Percentiles rank a stretch among this genome's conserved stretches.
These are phyloP conservation scores for Pterobdella sp. DNA, from an alignment of 2,888 invertebrate species.

Conservation along the genomic window DNA sequence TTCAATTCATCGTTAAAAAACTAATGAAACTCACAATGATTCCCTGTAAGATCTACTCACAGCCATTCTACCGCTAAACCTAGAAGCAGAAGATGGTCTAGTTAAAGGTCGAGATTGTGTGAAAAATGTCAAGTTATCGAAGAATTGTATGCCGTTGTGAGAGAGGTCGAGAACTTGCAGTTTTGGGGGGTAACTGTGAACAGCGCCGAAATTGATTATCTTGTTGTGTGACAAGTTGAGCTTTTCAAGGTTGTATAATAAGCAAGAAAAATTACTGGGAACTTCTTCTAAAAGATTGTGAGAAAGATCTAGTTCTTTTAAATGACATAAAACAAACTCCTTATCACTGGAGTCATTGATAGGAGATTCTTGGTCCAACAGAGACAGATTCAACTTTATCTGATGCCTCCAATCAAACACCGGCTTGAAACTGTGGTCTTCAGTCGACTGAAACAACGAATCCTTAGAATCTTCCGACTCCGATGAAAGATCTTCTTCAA, in stretches of 20 bases:
- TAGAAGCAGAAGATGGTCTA: neutral
- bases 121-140: neutral
- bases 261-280: constrained; percentile 79
- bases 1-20: neutral
- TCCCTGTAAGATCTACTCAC: neutral
- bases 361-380: neutral
- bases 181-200: constrained; percentile 78
- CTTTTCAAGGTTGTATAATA: constrained; percentile 74
- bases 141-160: constrained; percentile 68
- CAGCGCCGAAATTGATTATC: constrained; percentile 65
- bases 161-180: constrained; percentile 85
- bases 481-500: neutral
- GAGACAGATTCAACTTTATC: constrained; percentile 26
- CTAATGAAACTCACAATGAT: neutral
- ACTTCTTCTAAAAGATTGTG: constrained; percentile 82
- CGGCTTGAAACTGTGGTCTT: neutral
- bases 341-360: neutral
- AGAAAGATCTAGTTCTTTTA: constrained; percentile 65
- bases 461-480: neutral
- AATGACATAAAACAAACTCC: constrained; percentile 33
- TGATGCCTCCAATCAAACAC: constrained; percentile 33
- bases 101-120: neutral
- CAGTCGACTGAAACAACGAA: neutral
- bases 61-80: neutral
- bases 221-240: constrained; percentile 87